These are phyloP conservation scores for Astropecten irregularis DNA, from an alignment of 53 echinoderm and acorn worm species.

Conservation along the genomic window DNA sequence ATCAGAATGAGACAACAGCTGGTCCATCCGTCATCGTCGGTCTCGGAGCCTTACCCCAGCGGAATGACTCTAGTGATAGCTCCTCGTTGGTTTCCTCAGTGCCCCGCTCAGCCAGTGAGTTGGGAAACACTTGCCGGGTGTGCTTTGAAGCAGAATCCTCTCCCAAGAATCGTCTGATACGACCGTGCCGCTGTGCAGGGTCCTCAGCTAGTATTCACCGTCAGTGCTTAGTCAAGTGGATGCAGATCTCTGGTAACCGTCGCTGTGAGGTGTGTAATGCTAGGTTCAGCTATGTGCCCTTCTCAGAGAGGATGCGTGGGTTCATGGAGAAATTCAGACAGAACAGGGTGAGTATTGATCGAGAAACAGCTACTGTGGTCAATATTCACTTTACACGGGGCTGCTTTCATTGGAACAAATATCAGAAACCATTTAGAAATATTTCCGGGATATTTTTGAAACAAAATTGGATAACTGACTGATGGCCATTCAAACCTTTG, in stretches of 20 bases:
- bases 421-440: no score
- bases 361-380: no score
- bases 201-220: constrained; percentile 98
- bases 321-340: constrained; percentile 96
- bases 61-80: constrained; percentile 88
- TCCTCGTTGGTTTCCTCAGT: constrained; percentile 95
- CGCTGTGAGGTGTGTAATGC: constrained; percentile 98
- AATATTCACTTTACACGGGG: no score
- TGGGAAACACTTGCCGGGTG: constrained; percentile 87
- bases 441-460: no score
- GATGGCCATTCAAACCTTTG: no score
- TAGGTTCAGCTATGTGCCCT: constrained; percentile 91
- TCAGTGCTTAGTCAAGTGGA: constrained; percentile 99
- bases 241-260: constrained; percentile 94
- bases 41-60: constrained; percentile 23
- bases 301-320: constrained; percentile 93
- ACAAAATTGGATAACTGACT: no score
- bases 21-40: constrained; percentile 41
- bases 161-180: constrained; percentile 90
- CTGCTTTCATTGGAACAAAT: no score
- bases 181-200: constrained; percentile 94
- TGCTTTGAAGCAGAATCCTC: constrained; percentile 95
- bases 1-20: constrained; percentile 33
- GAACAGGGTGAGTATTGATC: constrained; percentile 82
- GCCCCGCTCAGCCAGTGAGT: constrained; percentile 91